Evolutionary conservation across 2,888 invertebrate species (phyloP).

Genomic region (Spilosoma lubricipeda): DNA sequence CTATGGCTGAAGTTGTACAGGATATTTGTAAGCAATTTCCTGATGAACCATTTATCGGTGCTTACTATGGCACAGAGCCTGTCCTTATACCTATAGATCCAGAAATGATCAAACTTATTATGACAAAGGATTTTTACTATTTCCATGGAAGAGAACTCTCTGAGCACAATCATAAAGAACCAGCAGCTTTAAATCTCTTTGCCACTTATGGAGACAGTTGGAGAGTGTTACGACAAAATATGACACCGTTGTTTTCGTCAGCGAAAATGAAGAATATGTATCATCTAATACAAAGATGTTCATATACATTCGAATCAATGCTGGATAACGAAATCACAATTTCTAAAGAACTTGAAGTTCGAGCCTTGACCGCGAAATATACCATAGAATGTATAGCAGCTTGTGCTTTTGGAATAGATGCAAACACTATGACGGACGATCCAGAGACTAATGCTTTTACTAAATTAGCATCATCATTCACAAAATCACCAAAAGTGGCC

Average conservation of each 20-base stretch:
- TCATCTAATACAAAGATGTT: constrained; percentile 45
- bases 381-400: constrained; percentile 43
- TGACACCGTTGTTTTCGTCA: constrained; percentile 50
- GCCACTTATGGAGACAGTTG: constrained; percentile 40
- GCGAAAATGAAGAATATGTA: constrained; percentile 53
- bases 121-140: constrained; percentile 61
- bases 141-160: constrained; percentile 57
- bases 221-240: constrained; percentile 48
- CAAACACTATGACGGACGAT: constrained; percentile 51
- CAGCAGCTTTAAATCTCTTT: constrained; percentile 35
- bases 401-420: constrained; percentile 59
- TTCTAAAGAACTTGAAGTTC: constrained; percentile 28
- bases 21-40: constrained; percentile 57
- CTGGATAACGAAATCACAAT: constrained; percentile 29
- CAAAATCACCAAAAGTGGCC: constrained; percentile 38
- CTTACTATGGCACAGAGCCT: constrained; percentile 60
- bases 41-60: constrained; percentile 60
- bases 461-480: constrained; percentile 49
- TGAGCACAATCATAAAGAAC: constrained; percentile 45
- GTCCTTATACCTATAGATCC: constrained; percentile 60
- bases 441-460: constrained; percentile 53
- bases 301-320: constrained; percentile 30
- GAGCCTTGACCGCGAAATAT: constrained; percentile 27
- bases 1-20: constrained; percentile 31
- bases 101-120: constrained; percentile 57